phyloP scores from a whole-genome alignment of 2,113 vertebrate species.

The Typhlomys cinereus region DNA sequence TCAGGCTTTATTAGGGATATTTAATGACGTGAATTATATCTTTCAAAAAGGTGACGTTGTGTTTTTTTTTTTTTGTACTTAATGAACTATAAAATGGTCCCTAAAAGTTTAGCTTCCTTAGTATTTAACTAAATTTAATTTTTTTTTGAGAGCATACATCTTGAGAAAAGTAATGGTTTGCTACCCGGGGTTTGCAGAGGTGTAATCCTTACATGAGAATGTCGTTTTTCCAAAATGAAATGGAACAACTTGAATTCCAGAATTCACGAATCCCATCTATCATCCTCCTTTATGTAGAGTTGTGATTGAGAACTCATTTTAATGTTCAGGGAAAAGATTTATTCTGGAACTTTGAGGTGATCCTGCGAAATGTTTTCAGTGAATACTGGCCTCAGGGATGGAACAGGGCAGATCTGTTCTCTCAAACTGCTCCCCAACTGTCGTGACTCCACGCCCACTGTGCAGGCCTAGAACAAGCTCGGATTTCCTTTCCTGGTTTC shows the following conservation, averaged over 20 bases:
- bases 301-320: conserved; percentile 34
- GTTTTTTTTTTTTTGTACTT: background rate
- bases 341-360: conserved; percentile 34
- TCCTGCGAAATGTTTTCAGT: background rate
- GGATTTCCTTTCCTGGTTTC: conserved; percentile 58
- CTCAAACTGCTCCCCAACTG: conserved; percentile 51
- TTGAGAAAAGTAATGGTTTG: background rate
- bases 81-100: background rate
- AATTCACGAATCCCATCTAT: background rate
- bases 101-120: background rate
- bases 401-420: conserved; percentile 50
- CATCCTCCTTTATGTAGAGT: background rate
- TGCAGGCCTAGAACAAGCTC: conserved; percentile 32
- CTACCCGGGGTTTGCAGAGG: background rate
- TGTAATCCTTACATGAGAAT: background rate
- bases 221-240: background rate
- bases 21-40: background rate
- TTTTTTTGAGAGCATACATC: background rate
- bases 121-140: too few relatives aligned
- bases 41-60: conserved; percentile 3
- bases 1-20: background rate
- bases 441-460: conserved; percentile 25
- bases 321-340: conserved; percentile 53
- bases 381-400: conserved; percentile 58
- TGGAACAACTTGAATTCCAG: background rate